These are phyloP conservation scores for Lamproptera curius DNA, from an alignment of 2,888 invertebrate species.

Conservation along the genomic window DNA sequence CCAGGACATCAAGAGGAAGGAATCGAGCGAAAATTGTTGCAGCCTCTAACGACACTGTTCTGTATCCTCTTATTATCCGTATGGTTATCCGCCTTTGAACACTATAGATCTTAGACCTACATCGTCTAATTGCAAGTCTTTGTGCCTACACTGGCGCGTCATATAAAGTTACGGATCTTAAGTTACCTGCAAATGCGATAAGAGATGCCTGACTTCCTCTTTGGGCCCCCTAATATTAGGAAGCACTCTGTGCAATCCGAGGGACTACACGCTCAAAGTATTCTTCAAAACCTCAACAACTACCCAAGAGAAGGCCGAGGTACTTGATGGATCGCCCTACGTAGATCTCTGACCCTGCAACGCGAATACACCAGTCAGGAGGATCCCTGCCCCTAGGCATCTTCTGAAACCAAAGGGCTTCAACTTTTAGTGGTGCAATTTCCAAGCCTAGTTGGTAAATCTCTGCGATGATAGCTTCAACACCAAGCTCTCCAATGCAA, in stretches of 20 bases:
- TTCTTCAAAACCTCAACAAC: background rate
- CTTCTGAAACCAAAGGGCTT: background rate
- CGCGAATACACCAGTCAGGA: background rate
- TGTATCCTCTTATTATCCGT: too few relatives aligned
- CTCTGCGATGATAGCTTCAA: background rate
- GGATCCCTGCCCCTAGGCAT: background rate
- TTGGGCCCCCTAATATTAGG: background rate
- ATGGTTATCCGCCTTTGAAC: background rate
- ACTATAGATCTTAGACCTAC: background rate
- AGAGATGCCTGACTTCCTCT: background rate
- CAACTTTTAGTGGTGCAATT: too few relatives aligned
- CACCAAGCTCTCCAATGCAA: background rate
- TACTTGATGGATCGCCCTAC: background rate
- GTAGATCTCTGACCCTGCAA: background rate
- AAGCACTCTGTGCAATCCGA: background rate
- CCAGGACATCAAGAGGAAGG: background rate
- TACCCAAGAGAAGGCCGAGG: too few relatives aligned
- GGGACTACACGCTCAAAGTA: background rate
- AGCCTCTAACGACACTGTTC: conserved; percentile 1
- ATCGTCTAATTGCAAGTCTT: background rate
- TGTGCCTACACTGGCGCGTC: background rate
- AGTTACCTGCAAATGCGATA: background rate
- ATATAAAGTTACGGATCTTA: background rate
- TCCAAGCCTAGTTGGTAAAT: too few relatives aligned
- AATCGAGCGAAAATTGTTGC: background rate